Conservation (phyloP, 2,888 invertebrate genomes). For the Myopa testacea region DNA sequence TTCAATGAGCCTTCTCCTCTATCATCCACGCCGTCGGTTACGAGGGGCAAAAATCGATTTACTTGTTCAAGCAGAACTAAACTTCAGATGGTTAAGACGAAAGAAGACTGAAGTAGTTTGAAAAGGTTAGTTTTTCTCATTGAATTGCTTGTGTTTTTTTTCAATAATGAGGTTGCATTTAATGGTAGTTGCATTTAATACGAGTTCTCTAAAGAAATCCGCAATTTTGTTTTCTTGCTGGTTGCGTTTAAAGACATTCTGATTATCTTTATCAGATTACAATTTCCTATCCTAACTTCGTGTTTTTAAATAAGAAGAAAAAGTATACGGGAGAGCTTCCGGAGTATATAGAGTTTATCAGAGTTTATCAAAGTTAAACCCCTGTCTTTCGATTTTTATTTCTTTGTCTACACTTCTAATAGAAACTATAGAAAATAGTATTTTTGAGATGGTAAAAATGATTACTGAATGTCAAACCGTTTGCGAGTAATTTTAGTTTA, state of each 20-base stretch:
- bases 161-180: not conserved
- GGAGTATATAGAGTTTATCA: too few relatives aligned
- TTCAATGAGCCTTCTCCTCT: too few relatives aligned
- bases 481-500: too few relatives aligned
- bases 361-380: too few relatives aligned
- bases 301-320: too few relatives aligned
- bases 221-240: not conserved
- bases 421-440: too few relatives aligned
- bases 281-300: not conserved
- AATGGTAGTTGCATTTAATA: not conserved
- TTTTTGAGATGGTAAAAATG: too few relatives aligned
- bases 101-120: slow-evolving; percentile 3
- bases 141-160: slow-evolving; percentile 12
- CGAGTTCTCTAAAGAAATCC: not conserved
- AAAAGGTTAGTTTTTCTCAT: slow-evolving; percentile 20
- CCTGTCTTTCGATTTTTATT: too few relatives aligned
- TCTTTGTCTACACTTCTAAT: too few relatives aligned
- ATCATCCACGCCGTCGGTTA: not conserved
- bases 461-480: too few relatives aligned
- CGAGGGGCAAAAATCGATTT: slow-evolving; percentile 29
- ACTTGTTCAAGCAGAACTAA: slow-evolving; percentile 30
- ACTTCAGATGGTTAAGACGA: slow-evolving; percentile 14
- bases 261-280: slow-evolving; percentile 1
- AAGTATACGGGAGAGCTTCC: too few relatives aligned
- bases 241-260: not conserved